phyloP scores from a whole-genome alignment of 2,888 invertebrate genomes.

The Pyralis farinalis region DNA sequence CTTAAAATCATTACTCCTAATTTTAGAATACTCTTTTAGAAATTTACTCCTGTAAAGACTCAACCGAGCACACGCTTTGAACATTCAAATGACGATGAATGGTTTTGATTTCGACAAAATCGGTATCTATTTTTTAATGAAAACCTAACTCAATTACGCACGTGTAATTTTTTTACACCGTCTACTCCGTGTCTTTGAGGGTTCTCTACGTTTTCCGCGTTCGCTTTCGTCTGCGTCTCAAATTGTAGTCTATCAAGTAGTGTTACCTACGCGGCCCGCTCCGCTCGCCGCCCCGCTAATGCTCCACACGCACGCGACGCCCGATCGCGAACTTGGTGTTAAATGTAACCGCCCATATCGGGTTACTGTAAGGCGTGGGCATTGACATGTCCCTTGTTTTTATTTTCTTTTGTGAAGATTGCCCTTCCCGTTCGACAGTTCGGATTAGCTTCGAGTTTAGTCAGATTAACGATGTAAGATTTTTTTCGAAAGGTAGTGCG shows the following conservation, averaged over 20 bases:
- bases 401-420: conserved; percentile 75
- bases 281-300: conserved; percentile 28
- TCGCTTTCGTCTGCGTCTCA: too few relatives aligned
- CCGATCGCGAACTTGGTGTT: conserved; percentile 49
- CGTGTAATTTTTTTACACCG: too few relatives aligned
- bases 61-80: too few relatives aligned
- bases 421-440: conserved; percentile 15
- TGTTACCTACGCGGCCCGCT: neutral
- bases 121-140: too few relatives aligned
- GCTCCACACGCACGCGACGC: conserved; percentile 29
- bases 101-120: too few relatives aligned
- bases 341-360: conserved; percentile 77
- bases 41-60: too few relatives aligned
- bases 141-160: too few relatives aligned
- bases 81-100: too few relatives aligned
- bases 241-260: conserved; percentile 19
- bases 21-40: too few relatives aligned
- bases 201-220: too few relatives aligned
- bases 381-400: conserved; percentile 76
- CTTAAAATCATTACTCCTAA: too few relatives aligned
- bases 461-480: neutral
- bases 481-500: neutral
- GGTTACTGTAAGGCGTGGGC: conserved; percentile 80
- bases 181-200: too few relatives aligned
- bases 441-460: conserved; percentile 5